phyloP scores from a whole-genome alignment of 1,140 invertebrate species.

The Augochlora pura region DNA sequence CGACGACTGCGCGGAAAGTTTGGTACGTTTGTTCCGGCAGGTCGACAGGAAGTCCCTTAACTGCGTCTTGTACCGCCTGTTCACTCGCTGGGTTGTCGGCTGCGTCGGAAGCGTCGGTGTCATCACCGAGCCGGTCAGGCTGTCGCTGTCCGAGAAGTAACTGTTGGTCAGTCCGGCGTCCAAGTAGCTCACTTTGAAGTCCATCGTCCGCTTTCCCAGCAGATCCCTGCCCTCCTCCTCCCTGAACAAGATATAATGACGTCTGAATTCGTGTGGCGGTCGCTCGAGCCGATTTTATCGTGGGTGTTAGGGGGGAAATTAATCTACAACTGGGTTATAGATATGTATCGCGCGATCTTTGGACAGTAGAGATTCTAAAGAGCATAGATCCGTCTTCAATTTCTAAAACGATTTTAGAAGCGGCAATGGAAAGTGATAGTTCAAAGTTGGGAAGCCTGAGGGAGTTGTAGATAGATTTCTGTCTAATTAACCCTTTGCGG shows the following conservation, averaged over 20 bases:
- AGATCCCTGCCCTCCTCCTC: slow-evolving; percentile 98
- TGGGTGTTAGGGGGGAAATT: no score
- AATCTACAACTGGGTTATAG: no score
- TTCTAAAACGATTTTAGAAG: no score
- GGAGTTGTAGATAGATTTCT: no score
- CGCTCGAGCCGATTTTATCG: no score
- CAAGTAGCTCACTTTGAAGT: slow-evolving; percentile 98
- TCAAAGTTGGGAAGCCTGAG: no score
- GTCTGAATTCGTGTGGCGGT: no score
- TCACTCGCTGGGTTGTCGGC: slow-evolving; percentile 87
- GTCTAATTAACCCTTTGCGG: no score
- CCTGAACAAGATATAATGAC: slow-evolving; percentile 81
- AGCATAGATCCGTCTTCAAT: no score
- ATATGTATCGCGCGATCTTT: no score
- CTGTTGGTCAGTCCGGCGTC: slow-evolving; percentile 94
- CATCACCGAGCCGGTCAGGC: slow-evolving; percentile 84
- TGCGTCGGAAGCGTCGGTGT: slow-evolving; percentile 79
- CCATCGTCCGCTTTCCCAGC: slow-evolving; percentile 97
- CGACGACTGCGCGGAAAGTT: slow-evolving; percentile 82
- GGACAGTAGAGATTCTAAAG: no score
- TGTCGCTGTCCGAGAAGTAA: slow-evolving; percentile 93
- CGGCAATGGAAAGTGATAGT: no score
- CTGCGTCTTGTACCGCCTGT: slow-evolving; percentile 95
- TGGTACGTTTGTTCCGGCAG: slow-evolving; percentile 91
- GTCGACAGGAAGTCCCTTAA: slow-evolving; percentile 95